Evolutionary conservation across 1,140 invertebrate genomes (phyloP).

Genomic region (Drosophila watanabei): DNA sequence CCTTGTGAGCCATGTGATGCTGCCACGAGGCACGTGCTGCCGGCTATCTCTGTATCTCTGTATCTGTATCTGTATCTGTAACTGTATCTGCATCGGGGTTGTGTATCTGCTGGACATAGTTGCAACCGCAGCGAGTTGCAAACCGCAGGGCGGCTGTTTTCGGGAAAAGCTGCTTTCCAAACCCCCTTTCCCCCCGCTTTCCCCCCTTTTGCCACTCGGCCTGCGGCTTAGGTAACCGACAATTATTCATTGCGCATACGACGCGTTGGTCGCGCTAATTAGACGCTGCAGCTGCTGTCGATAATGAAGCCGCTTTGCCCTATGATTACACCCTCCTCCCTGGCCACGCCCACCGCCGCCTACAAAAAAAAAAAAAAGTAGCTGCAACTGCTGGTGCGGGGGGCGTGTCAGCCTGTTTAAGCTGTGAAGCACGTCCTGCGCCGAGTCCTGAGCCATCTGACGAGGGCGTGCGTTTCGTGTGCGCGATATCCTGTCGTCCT

Average conservation of each 20-base stretch:
- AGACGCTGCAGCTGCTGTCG: slow-evolving; percentile 47
- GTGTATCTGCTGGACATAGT: slow-evolving; percentile 2
- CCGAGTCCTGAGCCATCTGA: slow-evolving; percentile 38
- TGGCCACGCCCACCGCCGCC: slow-evolving; percentile 8
- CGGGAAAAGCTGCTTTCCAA: not conserved
- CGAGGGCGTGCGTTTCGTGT: slow-evolving; percentile 38
- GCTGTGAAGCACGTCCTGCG: slow-evolving; percentile 53
- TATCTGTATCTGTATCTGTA: slow-evolving; percentile 12
- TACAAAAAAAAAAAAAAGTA: not conserved
- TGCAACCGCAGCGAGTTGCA: slow-evolving; percentile 27
- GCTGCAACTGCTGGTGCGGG: not conserved
- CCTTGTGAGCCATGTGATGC: slow-evolving; percentile 16
- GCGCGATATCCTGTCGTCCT: slow-evolving; percentile 6
- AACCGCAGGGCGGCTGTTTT: slow-evolving; percentile 12
- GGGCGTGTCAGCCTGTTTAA: slow-evolving; percentile 36
- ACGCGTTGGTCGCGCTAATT: slow-evolving; percentile 65
- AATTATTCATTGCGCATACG: slow-evolving; percentile 77
- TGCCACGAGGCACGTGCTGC: slow-evolving; percentile 23
- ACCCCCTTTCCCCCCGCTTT: no score
- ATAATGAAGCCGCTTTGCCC: slow-evolving; percentile 17
- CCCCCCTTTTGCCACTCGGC: not conserved
- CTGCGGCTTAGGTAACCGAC: slow-evolving; percentile 44
- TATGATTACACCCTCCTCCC: slow-evolving; percentile 23
- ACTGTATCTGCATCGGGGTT: not conserved
- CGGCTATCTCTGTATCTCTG: slow-evolving; percentile 3